Percentiles rank a stretch among this genome's conserved stretches.
These are phyloP conservation scores for Pristiophorus japonicus DNA, from an alignment of 2,113 vertebrate genomes.

Conservation along the genomic window DNA sequence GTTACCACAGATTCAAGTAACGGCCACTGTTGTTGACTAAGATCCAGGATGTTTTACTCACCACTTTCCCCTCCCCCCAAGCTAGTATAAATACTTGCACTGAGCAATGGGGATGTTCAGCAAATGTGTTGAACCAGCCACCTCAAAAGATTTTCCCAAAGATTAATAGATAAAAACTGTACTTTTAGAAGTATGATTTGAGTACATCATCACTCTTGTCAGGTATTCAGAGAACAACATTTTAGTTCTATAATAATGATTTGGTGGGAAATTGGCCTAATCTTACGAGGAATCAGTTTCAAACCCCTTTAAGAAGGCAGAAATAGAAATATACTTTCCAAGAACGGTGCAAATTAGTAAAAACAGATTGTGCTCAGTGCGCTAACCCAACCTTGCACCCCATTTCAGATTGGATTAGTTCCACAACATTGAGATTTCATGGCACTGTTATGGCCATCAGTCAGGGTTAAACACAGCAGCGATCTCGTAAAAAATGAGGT, in stretches of 20 bases:
- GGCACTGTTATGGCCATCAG: slow-evolving; percentile 31
- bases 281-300: not conserved
- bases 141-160: not conserved
- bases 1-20: not conserved
- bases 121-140: not conserved
- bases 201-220: not conserved
- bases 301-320: not conserved
- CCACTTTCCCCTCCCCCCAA: not conserved
- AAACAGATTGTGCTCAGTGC: slow-evolving; percentile 20
- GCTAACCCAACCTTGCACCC: not conserved
- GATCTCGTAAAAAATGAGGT: slow-evolving; percentile 25
- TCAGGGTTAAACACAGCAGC: slow-evolving; percentile 33
- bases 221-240: not conserved
- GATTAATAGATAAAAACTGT: not conserved
- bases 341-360: not conserved
- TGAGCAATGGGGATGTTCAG: not conserved
- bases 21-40: not conserved
- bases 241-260: not conserved
- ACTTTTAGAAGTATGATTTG: not conserved
- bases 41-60: not conserved
- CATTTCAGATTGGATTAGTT: slow-evolving; percentile 38
- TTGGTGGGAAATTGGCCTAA: not conserved
- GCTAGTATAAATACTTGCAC: not conserved
- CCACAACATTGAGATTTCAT: slow-evolving; percentile 36
- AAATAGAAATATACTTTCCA: not conserved